Percentiles rank a stretch among this genome's conserved stretches.
Conservation (phyloP, 2,888 invertebrate genomes). For the Drosophila multiciliata region DNA sequence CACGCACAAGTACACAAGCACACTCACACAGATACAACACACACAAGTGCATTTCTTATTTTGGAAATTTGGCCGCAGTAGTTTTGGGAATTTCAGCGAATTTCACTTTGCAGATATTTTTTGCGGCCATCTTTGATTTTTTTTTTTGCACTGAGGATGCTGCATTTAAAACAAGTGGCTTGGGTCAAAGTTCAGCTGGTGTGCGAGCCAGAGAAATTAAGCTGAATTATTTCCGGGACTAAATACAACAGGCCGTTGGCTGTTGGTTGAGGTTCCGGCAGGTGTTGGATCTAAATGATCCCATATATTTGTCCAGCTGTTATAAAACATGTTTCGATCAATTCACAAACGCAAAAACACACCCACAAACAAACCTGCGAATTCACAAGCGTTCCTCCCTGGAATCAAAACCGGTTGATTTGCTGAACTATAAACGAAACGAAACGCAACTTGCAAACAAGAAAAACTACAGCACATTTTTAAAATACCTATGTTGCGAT, state of each 20-base stretch:
- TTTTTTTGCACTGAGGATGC: slow-evolving; percentile 12
- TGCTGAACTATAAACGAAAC: slow-evolving; percentile 17
- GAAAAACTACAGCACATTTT: slow-evolving; percentile 3
- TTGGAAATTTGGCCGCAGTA: slow-evolving; percentile 41
- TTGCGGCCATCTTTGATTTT: slow-evolving; percentile 12
- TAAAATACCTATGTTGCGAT: neutral
- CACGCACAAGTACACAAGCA: slow-evolving; percentile 32
- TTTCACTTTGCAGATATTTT: slow-evolving; percentile 41
- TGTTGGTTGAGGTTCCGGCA: slow-evolving; percentile 48
- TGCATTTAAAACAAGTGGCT: slow-evolving; percentile 32
- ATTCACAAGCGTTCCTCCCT: slow-evolving; percentile 16
- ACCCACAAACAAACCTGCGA: slow-evolving; percentile 14
- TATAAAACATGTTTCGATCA: slow-evolving; percentile 49
- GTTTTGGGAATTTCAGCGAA: slow-evolving; percentile 31
- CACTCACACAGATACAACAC: slow-evolving; percentile 2
- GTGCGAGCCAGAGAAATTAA: slow-evolving; percentile 22
- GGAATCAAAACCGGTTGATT: slow-evolving; percentile 46
- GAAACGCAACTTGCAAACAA: slow-evolving; percentile 6
- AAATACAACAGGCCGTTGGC: slow-evolving; percentile 12
- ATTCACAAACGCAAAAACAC: slow-evolving; percentile 3
- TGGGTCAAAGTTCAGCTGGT: slow-evolving; percentile 48
- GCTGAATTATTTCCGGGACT: neutral
- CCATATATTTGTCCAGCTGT: slow-evolving; percentile 47
- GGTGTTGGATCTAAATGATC: slow-evolving; percentile 47
- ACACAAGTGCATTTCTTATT: slow-evolving; percentile 48